Evolutionary conservation across 2,888 invertebrate genomes (phyloP).

Genomic region (Lepetodrilus schrolli): DNA sequence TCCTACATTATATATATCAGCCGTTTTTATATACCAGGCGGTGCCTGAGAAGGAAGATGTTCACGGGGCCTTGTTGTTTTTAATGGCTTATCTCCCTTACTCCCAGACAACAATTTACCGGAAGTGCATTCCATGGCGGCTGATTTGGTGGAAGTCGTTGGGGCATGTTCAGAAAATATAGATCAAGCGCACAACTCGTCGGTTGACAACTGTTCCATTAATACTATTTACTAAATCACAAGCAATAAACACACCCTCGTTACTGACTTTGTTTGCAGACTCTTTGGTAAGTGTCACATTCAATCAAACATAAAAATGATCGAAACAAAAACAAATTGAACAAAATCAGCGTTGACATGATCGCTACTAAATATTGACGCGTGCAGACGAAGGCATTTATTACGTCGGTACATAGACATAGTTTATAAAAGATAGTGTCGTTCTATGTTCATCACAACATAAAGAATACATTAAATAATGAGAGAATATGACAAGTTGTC

Average conservation of each 20-base stretch:
- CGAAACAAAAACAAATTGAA: background rate
- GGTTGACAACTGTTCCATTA: background rate
- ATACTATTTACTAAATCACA: background rate
- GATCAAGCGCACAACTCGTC: background rate
- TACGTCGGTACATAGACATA: background rate
- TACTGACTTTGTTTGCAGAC: background rate
- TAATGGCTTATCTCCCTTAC: constrained; percentile 33
- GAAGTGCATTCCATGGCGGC: constrained; percentile 48
- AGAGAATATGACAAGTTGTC: background rate
- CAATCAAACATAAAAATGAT: background rate
- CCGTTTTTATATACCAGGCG: no score
- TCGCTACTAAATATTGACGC: background rate
- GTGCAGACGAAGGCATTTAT: background rate
- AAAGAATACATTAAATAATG: background rate
- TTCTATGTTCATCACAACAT: background rate
- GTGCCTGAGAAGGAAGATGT: no score
- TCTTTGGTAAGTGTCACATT: background rate
- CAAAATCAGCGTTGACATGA: background rate
- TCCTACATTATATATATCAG: no score
- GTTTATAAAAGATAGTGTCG: background rate
- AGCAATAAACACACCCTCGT: background rate
- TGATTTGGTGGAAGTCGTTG: constrained; percentile 48
- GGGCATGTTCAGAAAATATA: constrained; percentile 40
- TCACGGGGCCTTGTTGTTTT: no score
- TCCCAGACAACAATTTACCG: constrained; percentile 38